Evolutionary conservation across 2,888 invertebrate species (phyloP).

Genomic region (Polydrusus pterygomalis): DNA sequence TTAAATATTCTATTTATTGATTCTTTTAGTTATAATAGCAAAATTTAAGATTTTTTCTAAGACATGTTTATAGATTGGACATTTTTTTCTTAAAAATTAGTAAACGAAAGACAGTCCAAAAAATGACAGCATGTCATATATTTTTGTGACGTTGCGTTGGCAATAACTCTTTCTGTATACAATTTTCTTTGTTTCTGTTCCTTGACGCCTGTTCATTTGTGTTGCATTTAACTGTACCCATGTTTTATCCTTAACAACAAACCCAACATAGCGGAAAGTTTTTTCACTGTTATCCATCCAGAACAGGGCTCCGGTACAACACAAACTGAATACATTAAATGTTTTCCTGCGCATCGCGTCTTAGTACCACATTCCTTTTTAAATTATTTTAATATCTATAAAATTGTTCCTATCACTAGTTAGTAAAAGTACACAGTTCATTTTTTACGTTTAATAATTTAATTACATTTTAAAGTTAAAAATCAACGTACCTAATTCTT

Average conservation of each 20-base stretch:
- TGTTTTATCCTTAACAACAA: too few species aligned
- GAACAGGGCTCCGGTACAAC: too few species aligned
- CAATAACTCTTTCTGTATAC: constrained; percentile 2
- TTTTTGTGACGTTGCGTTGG: constrained; percentile 10
- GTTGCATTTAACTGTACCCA: too few species aligned
- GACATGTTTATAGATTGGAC: constrained; percentile 14
- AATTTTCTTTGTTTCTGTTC: constrained; percentile 3
- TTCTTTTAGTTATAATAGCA: constrained; percentile 11
- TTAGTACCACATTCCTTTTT: too few species aligned
- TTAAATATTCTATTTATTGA: constrained; percentile 21
- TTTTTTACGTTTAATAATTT: constrained; percentile 12
- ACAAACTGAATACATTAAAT: too few species aligned
- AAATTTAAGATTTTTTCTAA: background rate
- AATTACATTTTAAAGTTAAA: constrained; percentile 7
- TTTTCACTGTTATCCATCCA: too few species aligned
- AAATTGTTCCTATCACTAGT: constrained; percentile 14
- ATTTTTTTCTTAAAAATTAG: constrained; percentile 7
- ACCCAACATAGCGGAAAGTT: too few species aligned
- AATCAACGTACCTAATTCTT: constrained; percentile 17
- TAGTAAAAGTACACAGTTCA: constrained; percentile 27
- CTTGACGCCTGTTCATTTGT: background rate
- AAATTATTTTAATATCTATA: constrained; percentile 14
- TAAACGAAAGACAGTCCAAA: background rate
- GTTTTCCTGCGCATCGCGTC: too few species aligned
- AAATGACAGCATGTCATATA: constrained; percentile 9